These are phyloP conservation scores for Dendrolimus pini DNA, from an alignment of 2,888 invertebrate species.

Conservation along the genomic window DNA sequence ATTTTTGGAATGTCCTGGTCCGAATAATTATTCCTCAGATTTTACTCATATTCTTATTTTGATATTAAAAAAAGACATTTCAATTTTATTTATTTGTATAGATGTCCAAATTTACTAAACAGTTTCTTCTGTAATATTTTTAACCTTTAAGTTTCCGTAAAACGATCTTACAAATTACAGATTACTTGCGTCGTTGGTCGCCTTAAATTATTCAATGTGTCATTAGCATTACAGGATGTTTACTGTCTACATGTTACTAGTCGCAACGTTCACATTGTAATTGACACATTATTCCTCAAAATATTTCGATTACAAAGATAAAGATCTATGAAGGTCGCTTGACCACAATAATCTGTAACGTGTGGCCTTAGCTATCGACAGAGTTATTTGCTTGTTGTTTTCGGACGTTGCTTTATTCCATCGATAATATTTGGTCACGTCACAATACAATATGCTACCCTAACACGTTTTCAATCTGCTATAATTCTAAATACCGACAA, in stretches of 20 bases:
- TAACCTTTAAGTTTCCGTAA: no score
- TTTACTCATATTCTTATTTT: no score
- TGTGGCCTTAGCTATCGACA: conserved; percentile 34
- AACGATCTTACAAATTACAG: no score
- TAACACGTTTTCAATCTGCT: conserved; percentile 36
- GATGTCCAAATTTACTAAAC: no score
- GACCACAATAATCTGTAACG: conserved; percentile 38
- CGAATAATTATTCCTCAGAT: no score
- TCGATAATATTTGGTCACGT: conserved; percentile 11
- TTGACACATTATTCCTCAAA: conserved; percentile 36
- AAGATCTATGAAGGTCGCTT: conserved; percentile 36
- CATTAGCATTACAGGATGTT: conserved; percentile 24
- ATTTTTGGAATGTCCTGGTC: no score
- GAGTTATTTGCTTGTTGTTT: conserved; percentile 31
- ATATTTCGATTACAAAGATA: conserved; percentile 37
- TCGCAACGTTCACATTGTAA: conserved; percentile 23
- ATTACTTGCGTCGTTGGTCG: no score
- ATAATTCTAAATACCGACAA: conserved; percentile 39
- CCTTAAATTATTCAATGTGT: background rate
- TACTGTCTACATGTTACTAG: conserved; percentile 17
- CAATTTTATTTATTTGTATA: no score
- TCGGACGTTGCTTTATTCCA: conserved; percentile 13
- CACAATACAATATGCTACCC: conserved; percentile 13
- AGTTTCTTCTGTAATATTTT: no score
- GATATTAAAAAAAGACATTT: no score